These are phyloP conservation scores for Heteromurus nitidus DNA, from an alignment of 2,888 invertebrate species.

Conservation along the genomic window DNA sequence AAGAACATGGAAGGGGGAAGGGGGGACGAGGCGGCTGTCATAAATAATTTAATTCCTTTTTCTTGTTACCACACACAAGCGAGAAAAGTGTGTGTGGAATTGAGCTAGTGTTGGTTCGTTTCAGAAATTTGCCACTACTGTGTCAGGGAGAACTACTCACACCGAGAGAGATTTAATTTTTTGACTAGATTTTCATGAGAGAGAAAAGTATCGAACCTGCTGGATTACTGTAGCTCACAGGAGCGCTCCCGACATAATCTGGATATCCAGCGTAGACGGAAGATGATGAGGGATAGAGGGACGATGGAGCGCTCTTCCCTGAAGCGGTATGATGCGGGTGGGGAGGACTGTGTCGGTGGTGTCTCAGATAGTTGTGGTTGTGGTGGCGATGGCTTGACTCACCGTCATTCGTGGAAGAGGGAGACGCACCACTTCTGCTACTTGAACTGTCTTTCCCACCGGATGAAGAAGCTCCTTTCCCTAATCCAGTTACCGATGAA, in stretches of 20 bases:
- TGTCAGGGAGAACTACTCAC: neutral
- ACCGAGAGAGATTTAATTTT: conserved; percentile 4
- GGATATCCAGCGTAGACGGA: conserved; percentile 41
- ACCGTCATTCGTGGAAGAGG: conserved; percentile 20
- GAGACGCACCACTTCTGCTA: neutral
- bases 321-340: conserved; percentile 33
- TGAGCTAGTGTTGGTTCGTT: too few relatives aligned
- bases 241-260: conserved; percentile 18
- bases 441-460: conserved; percentile 31
- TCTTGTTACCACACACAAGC: conserved; percentile 3
- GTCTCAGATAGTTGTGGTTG: conserved; percentile 15
- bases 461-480: conserved; percentile 32
- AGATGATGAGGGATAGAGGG: neutral
- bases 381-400: conserved; percentile 30
- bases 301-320: conserved; percentile 39
- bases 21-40: conserved; percentile 1
- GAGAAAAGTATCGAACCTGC: conserved; percentile 49
- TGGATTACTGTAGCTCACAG: conserved; percentile 47
- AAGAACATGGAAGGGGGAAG: neutral
- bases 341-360: neutral
- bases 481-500: conserved; percentile 56
- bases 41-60: conserved; percentile 41
- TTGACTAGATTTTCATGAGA: too few relatives aligned
- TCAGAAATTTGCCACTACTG: neutral
- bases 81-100: too few relatives aligned